Evolutionary conservation across 2,113 vertebrate species (phyloP).

Genomic region (Pangasianodon gigas): DNA sequence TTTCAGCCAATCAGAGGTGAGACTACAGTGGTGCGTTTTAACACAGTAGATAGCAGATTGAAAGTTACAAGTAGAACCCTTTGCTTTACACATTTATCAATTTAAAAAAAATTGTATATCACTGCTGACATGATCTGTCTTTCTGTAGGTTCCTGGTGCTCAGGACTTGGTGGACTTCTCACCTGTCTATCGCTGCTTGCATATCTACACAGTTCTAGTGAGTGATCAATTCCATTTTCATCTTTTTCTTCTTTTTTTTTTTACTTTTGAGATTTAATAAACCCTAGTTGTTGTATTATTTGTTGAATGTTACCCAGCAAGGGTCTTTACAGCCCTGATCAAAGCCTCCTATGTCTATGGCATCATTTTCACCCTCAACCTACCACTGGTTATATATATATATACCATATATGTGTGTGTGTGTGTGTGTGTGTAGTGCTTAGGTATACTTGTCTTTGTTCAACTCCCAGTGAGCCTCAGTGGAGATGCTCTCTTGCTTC

Average conservation of each 20-base stretch:
- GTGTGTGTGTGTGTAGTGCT: no score
- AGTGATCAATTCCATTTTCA: constrained; percentile 56
- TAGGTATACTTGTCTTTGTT: not conserved
- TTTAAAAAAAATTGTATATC: not conserved
- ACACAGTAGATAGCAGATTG: not conserved
- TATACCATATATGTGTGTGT: no score
- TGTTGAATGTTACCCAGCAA: not conserved
- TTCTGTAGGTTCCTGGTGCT: constrained; percentile 83
- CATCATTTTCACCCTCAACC: not conserved
- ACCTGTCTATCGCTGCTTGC: constrained; percentile 93
- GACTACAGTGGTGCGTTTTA: not conserved
- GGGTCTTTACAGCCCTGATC: not conserved
- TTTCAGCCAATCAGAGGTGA: not conserved
- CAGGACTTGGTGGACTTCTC: constrained; percentile 98
- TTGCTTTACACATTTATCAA: not conserved
- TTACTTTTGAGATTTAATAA: not conserved
- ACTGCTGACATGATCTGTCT: constrained; percentile 2
- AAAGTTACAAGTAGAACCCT: not conserved
- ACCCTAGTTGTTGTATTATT: not conserved
- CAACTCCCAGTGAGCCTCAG: not conserved
- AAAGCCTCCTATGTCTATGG: not conserved
- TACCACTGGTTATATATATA: not conserved
- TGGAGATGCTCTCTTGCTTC: not conserved
- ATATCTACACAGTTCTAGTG: constrained; percentile 92
- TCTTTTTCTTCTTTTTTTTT: not conserved